These are phyloP conservation scores for Potorous gilbertii DNA, from an alignment of 2,797 vertebrate species.

Conservation along the genomic window DNA sequence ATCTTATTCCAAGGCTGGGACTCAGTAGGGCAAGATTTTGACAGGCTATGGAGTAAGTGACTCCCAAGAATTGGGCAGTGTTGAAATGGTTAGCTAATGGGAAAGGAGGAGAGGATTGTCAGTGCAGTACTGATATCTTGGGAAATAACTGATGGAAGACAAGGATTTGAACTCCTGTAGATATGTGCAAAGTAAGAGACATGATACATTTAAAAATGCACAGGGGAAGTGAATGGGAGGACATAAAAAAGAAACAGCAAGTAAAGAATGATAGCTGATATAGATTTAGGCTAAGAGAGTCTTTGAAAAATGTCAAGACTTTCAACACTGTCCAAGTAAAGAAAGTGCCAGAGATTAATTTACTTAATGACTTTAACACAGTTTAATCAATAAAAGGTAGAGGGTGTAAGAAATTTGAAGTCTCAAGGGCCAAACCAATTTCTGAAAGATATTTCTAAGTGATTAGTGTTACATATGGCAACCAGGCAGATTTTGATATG, in stretches of 20 bases:
- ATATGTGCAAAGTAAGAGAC: background rate
- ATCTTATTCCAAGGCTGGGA: background rate
- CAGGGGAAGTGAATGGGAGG: background rate
- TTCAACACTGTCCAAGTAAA: background rate
- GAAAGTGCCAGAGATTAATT: background rate
- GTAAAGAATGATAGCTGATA: background rate
- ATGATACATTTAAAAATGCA: background rate
- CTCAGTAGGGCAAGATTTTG: background rate
- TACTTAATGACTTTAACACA: background rate
- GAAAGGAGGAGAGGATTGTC: background rate
- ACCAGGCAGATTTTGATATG: background rate
- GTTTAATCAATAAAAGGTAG: background rate
- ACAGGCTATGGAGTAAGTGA: background rate
- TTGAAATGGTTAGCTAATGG: background rate
- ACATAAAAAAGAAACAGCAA: background rate
- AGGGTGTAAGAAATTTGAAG: background rate
- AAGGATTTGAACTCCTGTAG: background rate
- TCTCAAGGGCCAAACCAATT: background rate
- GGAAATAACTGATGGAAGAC: background rate
- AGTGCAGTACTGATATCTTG: background rate
- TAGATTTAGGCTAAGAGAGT: background rate
- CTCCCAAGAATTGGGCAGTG: background rate
- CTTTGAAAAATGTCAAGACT: background rate
- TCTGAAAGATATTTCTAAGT: background rate
- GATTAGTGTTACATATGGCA: background rate